These are phyloP conservation scores for Brachycybe producta DNA, from an alignment of 2,888 invertebrate genomes.

Conservation along the genomic window DNA sequence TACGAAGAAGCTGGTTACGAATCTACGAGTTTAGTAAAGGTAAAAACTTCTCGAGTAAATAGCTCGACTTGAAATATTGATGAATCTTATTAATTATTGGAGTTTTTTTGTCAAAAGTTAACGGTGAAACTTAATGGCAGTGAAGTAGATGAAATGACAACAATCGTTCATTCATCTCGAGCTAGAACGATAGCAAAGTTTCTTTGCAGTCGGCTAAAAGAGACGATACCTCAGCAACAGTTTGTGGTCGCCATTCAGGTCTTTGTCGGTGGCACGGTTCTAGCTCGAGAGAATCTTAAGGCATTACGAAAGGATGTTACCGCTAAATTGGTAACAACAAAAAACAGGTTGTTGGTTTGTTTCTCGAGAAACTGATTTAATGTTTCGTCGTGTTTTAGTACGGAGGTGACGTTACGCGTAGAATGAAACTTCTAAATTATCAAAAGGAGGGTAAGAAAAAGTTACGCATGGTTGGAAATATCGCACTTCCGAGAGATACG, in stretches of 20 bases:
- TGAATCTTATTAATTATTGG: not conserved
- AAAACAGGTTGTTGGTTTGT: not conserved
- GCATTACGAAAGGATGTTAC: slow-evolving; percentile 85
- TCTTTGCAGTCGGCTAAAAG: slow-evolving; percentile 60
- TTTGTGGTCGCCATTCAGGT: slow-evolving; percentile 75
- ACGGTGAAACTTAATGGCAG: slow-evolving; percentile 64
- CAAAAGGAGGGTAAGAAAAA: slow-evolving; percentile 90
- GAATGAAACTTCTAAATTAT: slow-evolving; percentile 72
- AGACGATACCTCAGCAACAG: slow-evolving; percentile 78
- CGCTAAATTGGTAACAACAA: slow-evolving; percentile 64
- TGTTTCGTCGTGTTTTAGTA: slow-evolving; percentile 39
- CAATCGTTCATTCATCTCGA: slow-evolving; percentile 61
- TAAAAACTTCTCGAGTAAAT: slow-evolving; percentile 33
- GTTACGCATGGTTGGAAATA: slow-evolving; percentile 81
- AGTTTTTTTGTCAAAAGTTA: slow-evolving; percentile 43
- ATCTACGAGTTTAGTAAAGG: slow-evolving; percentile 57
- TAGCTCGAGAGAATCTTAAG: slow-evolving; percentile 73
- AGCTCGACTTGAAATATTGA: not conserved
- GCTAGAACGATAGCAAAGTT: slow-evolving; percentile 49
- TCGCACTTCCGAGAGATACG: slow-evolving; percentile 80
- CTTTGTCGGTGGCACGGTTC: slow-evolving; percentile 57
- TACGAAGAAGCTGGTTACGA: slow-evolving; percentile 80
- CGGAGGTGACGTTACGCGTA: slow-evolving; percentile 80
- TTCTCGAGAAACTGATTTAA: slow-evolving; percentile 4
- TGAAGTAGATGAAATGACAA: slow-evolving; percentile 67